Evolutionary conservation across 2,113 vertebrate genomes (phyloP).

Genomic region (Globicephala melas): DNA sequence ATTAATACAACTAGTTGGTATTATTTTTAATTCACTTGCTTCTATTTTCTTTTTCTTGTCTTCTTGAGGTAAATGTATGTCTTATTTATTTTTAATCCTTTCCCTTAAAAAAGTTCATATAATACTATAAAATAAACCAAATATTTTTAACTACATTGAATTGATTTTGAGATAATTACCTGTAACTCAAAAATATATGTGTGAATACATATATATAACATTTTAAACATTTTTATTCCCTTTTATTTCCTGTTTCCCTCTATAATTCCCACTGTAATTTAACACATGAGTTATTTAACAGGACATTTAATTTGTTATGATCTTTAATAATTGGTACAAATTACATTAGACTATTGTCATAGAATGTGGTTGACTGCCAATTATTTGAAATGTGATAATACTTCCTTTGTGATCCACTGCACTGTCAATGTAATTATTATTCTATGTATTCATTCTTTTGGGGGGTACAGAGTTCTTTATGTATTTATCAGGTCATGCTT

Average conservation of each 20-base stretch:
- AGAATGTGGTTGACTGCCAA: background rate
- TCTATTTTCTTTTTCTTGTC: background rate
- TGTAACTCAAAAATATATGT: background rate
- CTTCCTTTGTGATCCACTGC: background rate
- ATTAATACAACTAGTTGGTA: background rate
- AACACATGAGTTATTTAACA: background rate
- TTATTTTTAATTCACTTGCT: background rate
- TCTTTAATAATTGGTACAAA: background rate
- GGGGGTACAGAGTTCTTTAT: background rate
- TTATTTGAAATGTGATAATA: background rate
- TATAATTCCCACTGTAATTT: background rate
- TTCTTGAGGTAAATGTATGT: background rate
- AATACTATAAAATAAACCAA: background rate
- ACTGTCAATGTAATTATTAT: background rate
- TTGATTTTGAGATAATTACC: slow-evolving; percentile 1
- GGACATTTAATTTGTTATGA: background rate
- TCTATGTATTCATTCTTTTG: background rate
- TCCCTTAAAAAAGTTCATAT: background rate
- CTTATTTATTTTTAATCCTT: background rate
- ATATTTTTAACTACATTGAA: background rate
- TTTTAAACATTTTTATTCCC: background rate
- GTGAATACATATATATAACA: background rate
- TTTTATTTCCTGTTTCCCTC: background rate
- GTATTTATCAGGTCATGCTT: background rate
- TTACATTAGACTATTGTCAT: background rate